Base-by-base conservation (phyloP, 2,888 invertebrate species). In the Spodoptera littoralis region DNA sequence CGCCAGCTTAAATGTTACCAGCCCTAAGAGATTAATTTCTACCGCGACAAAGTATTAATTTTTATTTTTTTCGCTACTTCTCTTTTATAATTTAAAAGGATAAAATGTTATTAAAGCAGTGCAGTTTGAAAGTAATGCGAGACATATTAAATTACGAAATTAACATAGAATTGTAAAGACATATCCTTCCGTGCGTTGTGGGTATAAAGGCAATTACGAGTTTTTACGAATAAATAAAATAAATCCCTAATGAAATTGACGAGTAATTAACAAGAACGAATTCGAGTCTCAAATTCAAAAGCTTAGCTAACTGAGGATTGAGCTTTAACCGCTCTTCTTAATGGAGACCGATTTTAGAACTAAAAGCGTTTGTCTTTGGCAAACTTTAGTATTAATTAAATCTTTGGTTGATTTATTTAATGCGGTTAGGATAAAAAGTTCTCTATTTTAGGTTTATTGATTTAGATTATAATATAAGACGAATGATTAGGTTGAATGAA, bases 1-100 rank as follows among this genome's bases (percentile, higher is more conserved):
- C 79, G 74, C 77, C 82, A 80, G 83, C 78, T 88, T 85, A 84
- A 88, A 88, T 87, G 88, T 88, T 89, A 84, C 88, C 86, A 86
- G 84, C 85, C 81, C 70, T 71, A 65, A 80, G 76, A 79, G 79
- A 77, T 68, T 79, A 79, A 80, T 81, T 84, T 78, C 70, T 80
- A 71, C 80, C 69, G 46, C 73, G 60, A 64, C 60, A 69, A 78
- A 72, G 69, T 79, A 82, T 82, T 84, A 83, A 78, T 82, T 82
- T 84, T 80, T 76, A 76, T 75, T 77, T 36, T 81, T 78, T 74
- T 65, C 73, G 76, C 76, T 77, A 82, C 81, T 80, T 73, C 74
- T 65, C 70, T 68, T 66, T 66, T 69, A 63, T 71, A 69, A 71
- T 71, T 71, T 58, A 52, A 56, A 60, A 59, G 65, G 56, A 66